Conservation (phyloP, 2,888 invertebrate species). For the Oasisia sp. region DNA sequence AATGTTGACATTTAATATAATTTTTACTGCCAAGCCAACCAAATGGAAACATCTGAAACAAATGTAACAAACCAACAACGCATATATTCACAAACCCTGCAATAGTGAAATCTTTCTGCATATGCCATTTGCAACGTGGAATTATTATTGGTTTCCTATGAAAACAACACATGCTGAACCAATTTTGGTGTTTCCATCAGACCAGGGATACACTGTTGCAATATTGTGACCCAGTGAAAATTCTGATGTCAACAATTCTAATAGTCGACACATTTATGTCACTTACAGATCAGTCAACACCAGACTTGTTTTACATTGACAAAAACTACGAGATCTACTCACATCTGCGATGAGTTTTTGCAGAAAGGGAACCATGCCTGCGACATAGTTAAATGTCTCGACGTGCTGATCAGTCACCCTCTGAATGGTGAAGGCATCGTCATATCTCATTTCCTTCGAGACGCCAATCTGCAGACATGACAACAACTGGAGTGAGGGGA, state of each 20-base stretch:
- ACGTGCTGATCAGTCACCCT: slow-evolving; percentile 51
- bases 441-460: slow-evolving; percentile 62
- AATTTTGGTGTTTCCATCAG: not conserved
- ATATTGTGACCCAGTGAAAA: not conserved
- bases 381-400: slow-evolving; percentile 60
- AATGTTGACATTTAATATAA: too few relatives aligned
- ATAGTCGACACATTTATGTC: not conserved
- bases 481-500: not conserved
- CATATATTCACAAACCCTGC: too few relatives aligned
- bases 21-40: too few relatives aligned
- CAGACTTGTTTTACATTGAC: not conserved
- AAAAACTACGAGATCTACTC: slow-evolving; percentile 27
- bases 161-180: not conserved
- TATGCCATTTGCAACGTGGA: too few relatives aligned
- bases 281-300: not conserved
- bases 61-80: too few relatives aligned
- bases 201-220: not conserved
- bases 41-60: too few relatives aligned
- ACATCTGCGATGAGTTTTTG: slow-evolving; percentile 62
- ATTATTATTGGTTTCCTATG: not conserved
- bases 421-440: slow-evolving; percentile 64
- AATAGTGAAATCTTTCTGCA: too few relatives aligned
- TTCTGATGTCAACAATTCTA: not conserved
- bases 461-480: slow-evolving; percentile 49
- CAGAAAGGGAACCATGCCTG: slow-evolving; percentile 63